Evolutionary conservation across 2,797 vertebrate genomes (phyloP), one percentile per base, ranked within the genome.

Genomic region (Hozukius guyotensis): DNA sequence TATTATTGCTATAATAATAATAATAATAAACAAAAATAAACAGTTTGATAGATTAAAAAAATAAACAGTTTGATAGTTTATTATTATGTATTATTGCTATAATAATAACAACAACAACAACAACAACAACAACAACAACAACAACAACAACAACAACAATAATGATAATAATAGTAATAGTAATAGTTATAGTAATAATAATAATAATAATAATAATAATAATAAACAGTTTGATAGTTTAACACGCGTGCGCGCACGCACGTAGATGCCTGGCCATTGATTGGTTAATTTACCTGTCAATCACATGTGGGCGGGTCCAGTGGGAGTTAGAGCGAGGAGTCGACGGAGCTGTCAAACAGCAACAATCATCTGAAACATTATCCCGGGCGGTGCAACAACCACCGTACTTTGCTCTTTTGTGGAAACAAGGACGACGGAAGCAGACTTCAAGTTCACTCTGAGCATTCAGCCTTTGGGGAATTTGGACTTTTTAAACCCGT

Each of bases 341-440:
- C 66, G 74, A 78, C 82, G 38, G 89, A 93, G 89, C 93, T 95
- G 94, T 95, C 94, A 95, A 93, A 95, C 88, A 49, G 60, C 87
- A 89, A 81, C 82, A 86, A 36, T 46, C 90, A 61, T 31, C 75
- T 81, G 91, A 90, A 89, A 89, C 80, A 81, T 89, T 67, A 74
- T 60, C 74, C 52, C 36, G 9, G 80, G 70, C 77, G 72, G 57
- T 31, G 11, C 60, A 53, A 75, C 77, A 75, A 69, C 65, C 76
- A 34, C 22, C 64, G 46, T 27, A 53, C 81, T 78, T 80, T 65
- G 22, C 62, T 78, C n/a, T 46, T 72, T 72, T 42, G 24, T 55
- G 56, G 68, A 22, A 49, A 69, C 53, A 18, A 34, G 27, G 61
- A 63, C 27, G 52, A 75, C 68, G 22, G 20, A 14, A 49, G 49